A percentile compares a stretch with the other conserved stretches of the same genome.
Evolutionary conservation across 2,797 vertebrate species (phyloP).

Genomic region (Phoebastria nigripes): DNA sequence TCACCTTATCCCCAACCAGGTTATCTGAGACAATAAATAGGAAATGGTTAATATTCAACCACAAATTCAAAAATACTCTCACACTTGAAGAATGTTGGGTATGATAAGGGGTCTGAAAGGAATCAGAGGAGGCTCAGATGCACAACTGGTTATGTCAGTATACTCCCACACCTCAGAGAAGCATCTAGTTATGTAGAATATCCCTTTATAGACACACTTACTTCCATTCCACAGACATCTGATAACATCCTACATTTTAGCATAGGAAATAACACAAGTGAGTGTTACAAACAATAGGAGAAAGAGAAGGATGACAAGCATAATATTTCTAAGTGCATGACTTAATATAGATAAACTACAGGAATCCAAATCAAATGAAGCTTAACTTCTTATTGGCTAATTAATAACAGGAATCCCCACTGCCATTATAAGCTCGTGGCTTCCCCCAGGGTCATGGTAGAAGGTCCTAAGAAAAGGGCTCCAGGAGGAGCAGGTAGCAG

Average conservation of each 20-base stretch:
- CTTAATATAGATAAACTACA: not conserved
- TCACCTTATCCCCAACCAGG: not conserved
- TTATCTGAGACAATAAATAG: not conserved
- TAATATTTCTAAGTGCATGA: not conserved
- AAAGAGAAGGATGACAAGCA: not conserved
- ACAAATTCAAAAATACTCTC: not conserved
- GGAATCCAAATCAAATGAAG: not conserved
- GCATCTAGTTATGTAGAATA: constrained; percentile 5
- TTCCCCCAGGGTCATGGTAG: not conserved
- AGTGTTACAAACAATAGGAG: constrained; percentile 1
- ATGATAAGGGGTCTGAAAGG: not conserved
- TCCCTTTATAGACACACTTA: not conserved
- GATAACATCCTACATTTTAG: constrained; percentile 16
- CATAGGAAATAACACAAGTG: constrained; percentile 14
- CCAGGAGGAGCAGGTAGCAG: not conserved
- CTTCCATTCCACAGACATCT: constrained; percentile 9
- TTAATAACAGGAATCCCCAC: not conserved
- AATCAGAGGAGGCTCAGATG: not conserved
- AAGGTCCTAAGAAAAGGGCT: not conserved
- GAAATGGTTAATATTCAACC: not conserved
- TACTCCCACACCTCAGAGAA: constrained; percentile 28
- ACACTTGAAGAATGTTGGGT: not conserved
- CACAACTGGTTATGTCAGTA: not conserved
- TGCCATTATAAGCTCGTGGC: not conserved
- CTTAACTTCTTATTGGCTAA: not conserved